phyloP scores from a whole-genome alignment of 2,113 vertebrate species.

The Chiloscyllium plagiosum region DNA sequence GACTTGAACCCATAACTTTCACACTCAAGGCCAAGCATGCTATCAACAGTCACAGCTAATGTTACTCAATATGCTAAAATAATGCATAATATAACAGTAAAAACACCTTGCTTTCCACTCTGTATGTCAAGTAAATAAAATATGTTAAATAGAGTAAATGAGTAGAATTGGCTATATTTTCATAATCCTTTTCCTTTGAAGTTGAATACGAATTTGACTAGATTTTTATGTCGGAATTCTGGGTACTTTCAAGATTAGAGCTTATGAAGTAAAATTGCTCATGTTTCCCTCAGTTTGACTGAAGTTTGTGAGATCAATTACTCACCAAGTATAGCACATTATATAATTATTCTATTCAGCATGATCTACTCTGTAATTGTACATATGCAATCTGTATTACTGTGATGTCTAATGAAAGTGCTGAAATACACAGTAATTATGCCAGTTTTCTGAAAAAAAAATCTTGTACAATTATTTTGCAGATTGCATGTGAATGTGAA shows the following conservation, averaged over 20 bases:
- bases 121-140: not conserved
- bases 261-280: not conserved
- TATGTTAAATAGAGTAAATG: not conserved
- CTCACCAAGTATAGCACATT: not conserved
- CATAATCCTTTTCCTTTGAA: not conserved
- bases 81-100: not conserved
- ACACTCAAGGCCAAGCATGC: not conserved
- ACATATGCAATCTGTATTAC: not conserved
- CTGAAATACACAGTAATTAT: not conserved
- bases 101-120: not conserved
- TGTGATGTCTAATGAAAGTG: not conserved
- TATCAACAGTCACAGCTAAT: not conserved
- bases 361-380: not conserved
- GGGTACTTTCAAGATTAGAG: not conserved
- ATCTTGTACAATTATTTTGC: not conserved
- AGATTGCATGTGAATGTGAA: not conserved
- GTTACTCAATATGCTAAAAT: not conserved
- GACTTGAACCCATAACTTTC: no score
- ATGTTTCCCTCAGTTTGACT: not conserved
- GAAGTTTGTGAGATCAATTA: not conserved
- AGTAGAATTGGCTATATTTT: not conserved
- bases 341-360: slow-evolving; percentile 3
- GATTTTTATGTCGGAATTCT: not conserved
- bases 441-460: not conserved
- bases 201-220: not conserved